A percentile compares a stretch with the other conserved stretches of the same genome.
Conservation (phyloP, 1,140 invertebrate species). For the Macrocentrus cingulum region DNA sequence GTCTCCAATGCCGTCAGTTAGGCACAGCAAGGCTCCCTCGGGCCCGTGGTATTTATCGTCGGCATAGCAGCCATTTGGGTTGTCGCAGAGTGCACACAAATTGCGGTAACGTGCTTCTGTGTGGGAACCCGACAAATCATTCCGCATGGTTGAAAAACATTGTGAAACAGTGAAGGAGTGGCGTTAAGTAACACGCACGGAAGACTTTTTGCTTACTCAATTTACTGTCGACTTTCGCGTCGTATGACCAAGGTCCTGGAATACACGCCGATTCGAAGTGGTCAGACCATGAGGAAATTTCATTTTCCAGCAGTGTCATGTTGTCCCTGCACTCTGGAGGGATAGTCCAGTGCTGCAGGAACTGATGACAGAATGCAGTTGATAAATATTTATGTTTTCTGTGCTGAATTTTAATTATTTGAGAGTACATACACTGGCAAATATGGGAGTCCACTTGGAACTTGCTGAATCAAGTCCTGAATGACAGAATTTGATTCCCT, state of each 20-base stretch:
- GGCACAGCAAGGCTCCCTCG: constrained; percentile 75
- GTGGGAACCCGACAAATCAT: too few species aligned
- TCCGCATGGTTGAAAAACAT: not conserved
- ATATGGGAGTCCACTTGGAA: constrained; percentile 68
- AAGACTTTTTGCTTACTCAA: constrained; percentile 65
- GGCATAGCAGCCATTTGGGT: constrained; percentile 63
- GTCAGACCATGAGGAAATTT: constrained; percentile 66
- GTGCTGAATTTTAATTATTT: constrained; percentile 29
- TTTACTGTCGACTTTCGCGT: constrained; percentile 64
- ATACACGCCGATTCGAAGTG: constrained; percentile 78
- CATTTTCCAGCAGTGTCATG: constrained; percentile 71
- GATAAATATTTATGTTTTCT: too few species aligned
- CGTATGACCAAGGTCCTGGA: constrained; percentile 77
- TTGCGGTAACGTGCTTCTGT: constrained; percentile 71
- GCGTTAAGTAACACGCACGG: too few species aligned
- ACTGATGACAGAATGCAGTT: too few species aligned
- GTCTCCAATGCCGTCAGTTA: constrained; percentile 75
- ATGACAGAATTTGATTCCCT: constrained; percentile 73
- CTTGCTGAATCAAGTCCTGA: constrained; percentile 66
- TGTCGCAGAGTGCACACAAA: constrained; percentile 70
- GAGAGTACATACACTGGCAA: constrained; percentile 63
- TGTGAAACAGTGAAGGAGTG: too few species aligned
- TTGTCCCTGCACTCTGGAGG: constrained; percentile 66
- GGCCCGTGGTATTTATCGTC: constrained; percentile 80
- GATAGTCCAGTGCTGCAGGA: constrained; percentile 72